Conservation (phyloP, 2,113 vertebrate genomes). For the Propithecus coquereli region DNA sequence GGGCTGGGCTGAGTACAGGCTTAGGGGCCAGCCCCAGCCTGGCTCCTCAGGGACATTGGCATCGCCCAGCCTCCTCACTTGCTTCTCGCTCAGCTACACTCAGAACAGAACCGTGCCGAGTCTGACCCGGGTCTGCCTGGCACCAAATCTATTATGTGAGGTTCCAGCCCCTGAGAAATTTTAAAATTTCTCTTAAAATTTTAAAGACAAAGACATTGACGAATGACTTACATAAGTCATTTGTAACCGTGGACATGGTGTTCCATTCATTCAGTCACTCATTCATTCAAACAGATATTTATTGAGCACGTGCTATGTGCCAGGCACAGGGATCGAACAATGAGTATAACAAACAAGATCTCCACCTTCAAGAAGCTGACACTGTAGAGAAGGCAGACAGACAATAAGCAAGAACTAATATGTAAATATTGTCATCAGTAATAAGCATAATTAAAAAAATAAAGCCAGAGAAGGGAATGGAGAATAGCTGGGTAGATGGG, state of each 20-base stretch:
- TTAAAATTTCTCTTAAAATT: slow-evolving; percentile 17
- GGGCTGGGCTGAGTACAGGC: not conserved
- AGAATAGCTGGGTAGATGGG: not conserved
- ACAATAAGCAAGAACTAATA: not conserved
- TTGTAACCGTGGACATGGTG: not conserved
- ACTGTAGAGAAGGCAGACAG: not conserved
- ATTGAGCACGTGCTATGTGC: not conserved
- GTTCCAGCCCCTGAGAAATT: not conserved
- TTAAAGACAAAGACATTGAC: not conserved
- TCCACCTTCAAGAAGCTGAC: not conserved
- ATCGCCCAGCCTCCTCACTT: not conserved
- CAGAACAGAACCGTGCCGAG: not conserved
- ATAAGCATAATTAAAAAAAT: not conserved
- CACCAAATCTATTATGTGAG: not conserved
- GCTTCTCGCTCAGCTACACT: not conserved
- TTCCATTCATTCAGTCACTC: not conserved
- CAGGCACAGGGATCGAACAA: not conserved
- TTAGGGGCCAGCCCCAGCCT: not conserved
- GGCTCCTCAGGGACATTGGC: not conserved
- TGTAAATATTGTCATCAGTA: not conserved
- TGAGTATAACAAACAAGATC: not conserved
- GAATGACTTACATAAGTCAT: not conserved
- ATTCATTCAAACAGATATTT: not conserved
- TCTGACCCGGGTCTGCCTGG: not conserved
- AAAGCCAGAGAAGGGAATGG: not conserved